Percentiles rank a stretch among this genome's conserved stretches.
These are phyloP conservation scores for Ranitomeya variabilis DNA, from an alignment of 2,113 vertebrate genomes.

Conservation along the genomic window DNA sequence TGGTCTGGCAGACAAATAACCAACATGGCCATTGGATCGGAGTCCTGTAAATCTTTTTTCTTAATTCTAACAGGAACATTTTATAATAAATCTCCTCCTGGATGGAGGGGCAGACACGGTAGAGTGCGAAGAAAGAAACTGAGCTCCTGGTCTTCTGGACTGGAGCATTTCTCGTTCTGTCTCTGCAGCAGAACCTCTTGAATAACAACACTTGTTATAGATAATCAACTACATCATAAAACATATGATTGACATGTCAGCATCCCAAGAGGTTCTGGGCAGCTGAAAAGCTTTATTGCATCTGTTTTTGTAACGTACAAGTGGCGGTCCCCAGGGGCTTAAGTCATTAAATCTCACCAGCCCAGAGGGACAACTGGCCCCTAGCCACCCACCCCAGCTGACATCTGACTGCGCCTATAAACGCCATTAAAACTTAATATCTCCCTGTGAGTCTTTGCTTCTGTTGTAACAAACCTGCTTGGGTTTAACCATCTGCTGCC, in stretches of 20 bases:
- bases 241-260: slow-evolving; percentile 28
- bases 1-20: no score
- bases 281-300: slow-evolving; percentile 39
- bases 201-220: neutral
- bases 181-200: neutral
- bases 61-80: no score
- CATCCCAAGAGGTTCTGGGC: slow-evolving; percentile 34
- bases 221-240: slow-evolving; percentile 19
- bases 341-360: slow-evolving; percentile 35
- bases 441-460: neutral
- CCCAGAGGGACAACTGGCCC: slow-evolving; percentile 32
- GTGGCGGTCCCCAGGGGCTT: slow-evolving; percentile 24
- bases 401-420: slow-evolving; percentile 25
- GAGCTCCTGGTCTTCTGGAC: neutral
- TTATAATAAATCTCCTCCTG: no score
- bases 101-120: no score
- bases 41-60: no score
- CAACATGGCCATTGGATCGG: no score
- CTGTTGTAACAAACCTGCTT: neutral
- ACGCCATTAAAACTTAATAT: slow-evolving; percentile 28
- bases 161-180: neutral
- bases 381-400: slow-evolving; percentile 39
- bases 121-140: no score
- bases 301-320: slow-evolving; percentile 31
- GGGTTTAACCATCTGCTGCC: slow-evolving; percentile 18